These are phyloP conservation scores for Laupala kohalensis DNA, from an alignment of 1,140 invertebrate species.

Conservation along the genomic window DNA sequence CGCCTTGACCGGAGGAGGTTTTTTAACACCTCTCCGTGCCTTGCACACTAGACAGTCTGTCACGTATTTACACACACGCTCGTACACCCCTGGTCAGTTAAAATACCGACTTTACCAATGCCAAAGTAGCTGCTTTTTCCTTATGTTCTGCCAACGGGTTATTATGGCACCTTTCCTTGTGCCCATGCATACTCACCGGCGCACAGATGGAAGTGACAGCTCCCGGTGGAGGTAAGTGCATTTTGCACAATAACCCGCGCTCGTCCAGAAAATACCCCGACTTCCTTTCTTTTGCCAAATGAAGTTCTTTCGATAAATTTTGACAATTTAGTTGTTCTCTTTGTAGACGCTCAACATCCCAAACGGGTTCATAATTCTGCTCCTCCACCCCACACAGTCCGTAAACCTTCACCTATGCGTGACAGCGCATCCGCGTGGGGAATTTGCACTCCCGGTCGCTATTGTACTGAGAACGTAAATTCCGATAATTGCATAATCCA, in stretches of 20 bases:
- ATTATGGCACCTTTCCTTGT: not conserved
- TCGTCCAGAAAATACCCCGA: not conserved
- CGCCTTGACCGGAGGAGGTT: not conserved
- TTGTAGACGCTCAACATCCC: not conserved
- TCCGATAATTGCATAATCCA: not conserved
- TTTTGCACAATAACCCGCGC: not conserved
- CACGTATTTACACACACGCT: too few species aligned
- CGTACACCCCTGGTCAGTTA: not conserved
- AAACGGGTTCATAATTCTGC: not conserved
- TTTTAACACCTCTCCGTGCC: not conserved
- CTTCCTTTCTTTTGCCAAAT: not conserved
- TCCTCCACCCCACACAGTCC: not conserved
- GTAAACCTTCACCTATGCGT: not conserved
- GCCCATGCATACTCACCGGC: not conserved
- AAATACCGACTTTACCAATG: not conserved
- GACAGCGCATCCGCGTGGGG: not conserved
- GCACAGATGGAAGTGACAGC: not conserved
- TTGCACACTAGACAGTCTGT: not conserved
- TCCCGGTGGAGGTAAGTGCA: not conserved
- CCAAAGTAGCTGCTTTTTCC: not conserved
- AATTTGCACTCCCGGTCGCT: not conserved
- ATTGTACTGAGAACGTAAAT: not conserved
- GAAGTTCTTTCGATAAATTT: not conserved
- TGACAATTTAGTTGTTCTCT: not conserved
- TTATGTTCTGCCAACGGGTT: not conserved